Conservation (phyloP, 2,888 invertebrate species). For the Lithophane leautieri region DNA sequence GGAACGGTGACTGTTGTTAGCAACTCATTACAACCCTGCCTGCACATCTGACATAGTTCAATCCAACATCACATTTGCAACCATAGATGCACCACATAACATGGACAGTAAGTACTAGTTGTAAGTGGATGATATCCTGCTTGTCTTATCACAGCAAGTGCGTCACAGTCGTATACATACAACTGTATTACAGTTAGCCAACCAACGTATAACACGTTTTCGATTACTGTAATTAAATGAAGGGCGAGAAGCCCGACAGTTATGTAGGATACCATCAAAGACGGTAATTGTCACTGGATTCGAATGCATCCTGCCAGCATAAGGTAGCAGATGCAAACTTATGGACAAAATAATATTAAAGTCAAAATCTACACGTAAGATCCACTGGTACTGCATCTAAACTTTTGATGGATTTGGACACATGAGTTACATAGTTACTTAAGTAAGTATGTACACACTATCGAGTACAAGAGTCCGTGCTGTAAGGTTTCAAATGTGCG, state of each 20-base stretch:
- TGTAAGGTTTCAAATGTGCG: constrained; percentile 72
- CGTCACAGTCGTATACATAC: constrained; percentile 43
- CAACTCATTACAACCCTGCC: constrained; percentile 67
- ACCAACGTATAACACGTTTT: constrained; percentile 36
- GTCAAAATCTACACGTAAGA: constrained; percentile 48
- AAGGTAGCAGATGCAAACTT: constrained; percentile 33
- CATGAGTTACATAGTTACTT: constrained; percentile 59
- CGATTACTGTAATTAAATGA: constrained; percentile 42
- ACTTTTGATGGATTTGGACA: constrained; percentile 61
- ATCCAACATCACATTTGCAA: constrained; percentile 51
- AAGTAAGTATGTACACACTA: constrained; percentile 65
- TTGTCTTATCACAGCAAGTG: constrained; percentile 63
- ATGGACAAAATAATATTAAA: constrained; percentile 30
- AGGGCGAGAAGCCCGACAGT: constrained; percentile 32
- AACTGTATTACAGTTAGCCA: constrained; percentile 51
- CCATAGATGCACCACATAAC: constrained; percentile 55
- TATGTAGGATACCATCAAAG: constrained; percentile 45
- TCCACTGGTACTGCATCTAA: constrained; percentile 57
- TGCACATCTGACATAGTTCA: constrained; percentile 67
- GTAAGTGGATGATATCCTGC: constrained; percentile 59
- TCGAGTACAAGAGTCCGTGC: constrained; percentile 64
- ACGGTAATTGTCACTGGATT: constrained; percentile 34
- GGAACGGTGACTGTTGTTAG: constrained; percentile 74
- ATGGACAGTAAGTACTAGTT: constrained; percentile 64
- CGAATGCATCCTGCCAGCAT: constrained; percentile 30